phyloP scores from a whole-genome alignment of 2,797 vertebrate genomes.

The Oryzias dopingdopingensis region DNA sequence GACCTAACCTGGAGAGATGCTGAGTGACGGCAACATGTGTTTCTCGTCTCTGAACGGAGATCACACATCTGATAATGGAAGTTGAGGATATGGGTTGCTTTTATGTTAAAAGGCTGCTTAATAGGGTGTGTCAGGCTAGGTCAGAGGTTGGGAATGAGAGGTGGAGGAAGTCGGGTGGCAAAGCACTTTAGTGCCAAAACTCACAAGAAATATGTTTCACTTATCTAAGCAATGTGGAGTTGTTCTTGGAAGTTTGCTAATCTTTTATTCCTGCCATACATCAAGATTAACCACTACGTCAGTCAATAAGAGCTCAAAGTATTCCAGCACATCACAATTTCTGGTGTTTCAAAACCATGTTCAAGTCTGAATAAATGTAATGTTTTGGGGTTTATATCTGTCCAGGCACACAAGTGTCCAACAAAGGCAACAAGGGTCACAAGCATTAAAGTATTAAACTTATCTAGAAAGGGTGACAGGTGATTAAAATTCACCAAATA shows the following conservation, averaged over 20 bases:
- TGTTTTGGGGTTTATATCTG: too few species aligned
- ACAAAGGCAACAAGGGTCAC: too few species aligned
- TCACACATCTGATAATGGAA: constrained; percentile 36
- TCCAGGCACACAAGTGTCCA: too few species aligned
- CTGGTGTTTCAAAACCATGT: too few species aligned
- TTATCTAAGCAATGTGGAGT: neutral
- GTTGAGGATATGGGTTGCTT: constrained; percentile 30
- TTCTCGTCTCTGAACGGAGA: constrained; percentile 36
- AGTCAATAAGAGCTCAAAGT: too few species aligned
- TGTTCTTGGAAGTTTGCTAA: neutral
- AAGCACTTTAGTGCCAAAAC: constrained; percentile 24
- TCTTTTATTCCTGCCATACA: neutral
- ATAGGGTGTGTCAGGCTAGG: constrained; percentile 46
- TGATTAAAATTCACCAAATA: too few species aligned
- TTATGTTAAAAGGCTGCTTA: constrained; percentile 53
- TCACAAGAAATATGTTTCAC: constrained; percentile 1
- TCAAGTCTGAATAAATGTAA: too few species aligned
- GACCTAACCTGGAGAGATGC: constrained; percentile 1
- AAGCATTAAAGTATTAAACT: too few species aligned
- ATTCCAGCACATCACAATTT: too few species aligned
- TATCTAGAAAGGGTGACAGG: too few species aligned
- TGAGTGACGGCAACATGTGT: constrained; percentile 54
- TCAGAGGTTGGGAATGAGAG: constrained; percentile 33
- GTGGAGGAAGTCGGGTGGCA: constrained; percentile 5
- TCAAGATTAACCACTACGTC: too few species aligned